Evolutionary conservation across 2,888 invertebrate genomes (phyloP), one percentile per base, ranked within the genome.

Genomic region (Mesoligia furuncula): DNA sequence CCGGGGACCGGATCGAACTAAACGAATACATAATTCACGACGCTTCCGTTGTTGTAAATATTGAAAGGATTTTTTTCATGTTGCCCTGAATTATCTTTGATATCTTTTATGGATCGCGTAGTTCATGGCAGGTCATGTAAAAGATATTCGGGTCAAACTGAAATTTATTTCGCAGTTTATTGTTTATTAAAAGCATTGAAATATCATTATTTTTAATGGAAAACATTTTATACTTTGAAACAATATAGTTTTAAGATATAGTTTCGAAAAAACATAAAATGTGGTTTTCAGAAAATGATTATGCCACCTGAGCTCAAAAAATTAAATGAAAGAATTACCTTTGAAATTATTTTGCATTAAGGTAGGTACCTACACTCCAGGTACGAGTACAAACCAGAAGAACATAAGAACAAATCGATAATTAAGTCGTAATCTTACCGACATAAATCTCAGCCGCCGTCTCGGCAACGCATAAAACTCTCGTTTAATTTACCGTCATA

Each of bases 401-500:
- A 74, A 80, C 64, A 73, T n/a, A 42, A 36, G 59, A 81, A 27
- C 36, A 75, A 73, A 83, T 83, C 80, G 65, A 80, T 85, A 75
- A 72, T 66, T 67, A 72, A 74, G 65, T 62, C 71, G 57, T 68
- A 75, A 81, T 84, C 73, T 75, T 27, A n/a, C 51, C 36, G 39
- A 75, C 81, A 92, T 94, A 92, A 94, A 94, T 94, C 91, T 87
- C 84, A 86, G 88, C 59, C 15, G 48, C 27, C 42, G 70, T 81
- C 87, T 77, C 65, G n/a, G 68, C 72, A 87, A 87, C 86, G 87
- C 89, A 93, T 90, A 90, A 91, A 93, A 93, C 91, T 93, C 92
- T 87, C 90, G 88, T 92, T 93, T 93, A 93, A 95, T 94, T 94
- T 93, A 92, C 91, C 90, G 90, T 91, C 89, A 90, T 90, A 93